Evolutionary conservation across 2,888 invertebrate species (phyloP), one percentile per base, ranked within the genome.

Genomic region (Dolomedes plantarius): DNA sequence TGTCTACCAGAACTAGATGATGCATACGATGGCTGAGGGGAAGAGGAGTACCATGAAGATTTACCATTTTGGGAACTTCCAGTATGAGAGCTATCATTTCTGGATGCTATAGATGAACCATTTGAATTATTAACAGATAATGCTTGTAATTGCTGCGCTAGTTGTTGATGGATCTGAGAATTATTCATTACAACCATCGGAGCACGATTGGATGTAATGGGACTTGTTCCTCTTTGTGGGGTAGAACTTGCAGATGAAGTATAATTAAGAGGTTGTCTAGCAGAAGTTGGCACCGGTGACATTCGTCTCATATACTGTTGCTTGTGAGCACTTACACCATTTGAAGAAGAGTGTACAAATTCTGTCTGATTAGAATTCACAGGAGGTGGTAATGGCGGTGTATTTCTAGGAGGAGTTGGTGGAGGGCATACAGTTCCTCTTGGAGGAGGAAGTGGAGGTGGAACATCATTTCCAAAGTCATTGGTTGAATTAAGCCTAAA

Each of bases 91-190:
- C 94, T 31, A 94, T 93, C 65, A 93, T 86, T 71, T 67, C 80
- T 72, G 23, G 69, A 68, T 23, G 80, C 56, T 19, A 77, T 78
- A 27, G 87, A 82, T n/a, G 87, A 78, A 16, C 87, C 75, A 72
- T 82, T 87, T 56, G 76, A 79, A 80, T 95, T 96, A 80, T 95
- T 96, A 89, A 96, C 93, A 90, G 94, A 95, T 87, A 97, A 93
- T 29, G 96, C 96, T 92, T 97, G 97, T 92, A 97, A 95, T 91
- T 97, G 96, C 91, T 97, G 97, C 77, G 95, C 93, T 75, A 97
- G 93, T 91, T 97, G 96, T 90, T 97, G 96, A 91, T 96, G 96
- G 13, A 79, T 79, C 27, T 89, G 89, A 46, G 88, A 74, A 65
- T 77, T 95, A 67, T 87, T 87, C 62, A 83, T 56, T 2, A 85